phyloP scores from a whole-genome alignment of 1,140 invertebrate species.

The Trichonephila inaurata region DNA sequence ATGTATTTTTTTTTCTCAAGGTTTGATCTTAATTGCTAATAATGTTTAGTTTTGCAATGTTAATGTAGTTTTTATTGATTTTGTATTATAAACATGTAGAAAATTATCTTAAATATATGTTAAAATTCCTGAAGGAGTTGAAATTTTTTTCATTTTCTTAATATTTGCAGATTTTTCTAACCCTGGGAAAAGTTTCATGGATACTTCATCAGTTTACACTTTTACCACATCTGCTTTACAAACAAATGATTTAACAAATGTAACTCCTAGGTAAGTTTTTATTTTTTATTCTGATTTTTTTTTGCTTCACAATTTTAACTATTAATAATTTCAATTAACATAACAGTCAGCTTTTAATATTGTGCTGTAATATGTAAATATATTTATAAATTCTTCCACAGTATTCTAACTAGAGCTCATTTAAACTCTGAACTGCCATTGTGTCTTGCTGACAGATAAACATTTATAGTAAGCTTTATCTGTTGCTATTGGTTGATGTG shows the following conservation, averaged over 20 bases:
- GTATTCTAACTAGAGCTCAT: constrained; percentile 50
- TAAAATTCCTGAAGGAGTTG: too few species aligned
- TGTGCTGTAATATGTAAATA: constrained; percentile 2
- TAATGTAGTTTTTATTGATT: too few species aligned
- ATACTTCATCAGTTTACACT: constrained; percentile 90
- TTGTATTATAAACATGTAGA: too few species aligned
- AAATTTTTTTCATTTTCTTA: too few species aligned
- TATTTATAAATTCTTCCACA: constrained; percentile 37
- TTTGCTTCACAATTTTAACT: neutral
- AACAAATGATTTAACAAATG: constrained; percentile 89
- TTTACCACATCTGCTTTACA: constrained; percentile 94
- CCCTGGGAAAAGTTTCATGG: constrained; percentile 79
- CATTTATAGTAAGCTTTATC: constrained; percentile 65
- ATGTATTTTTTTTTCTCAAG: too few species aligned
- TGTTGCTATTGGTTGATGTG: constrained; percentile 36
- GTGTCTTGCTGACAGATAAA: constrained; percentile 49
- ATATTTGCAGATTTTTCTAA: constrained; percentile 77
- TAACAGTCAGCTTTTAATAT: neutral
- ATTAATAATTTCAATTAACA: neutral
- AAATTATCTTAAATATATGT: too few species aligned
- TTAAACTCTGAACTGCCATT: constrained; percentile 40
- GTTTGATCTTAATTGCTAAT: too few species aligned
- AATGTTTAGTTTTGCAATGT: too few species aligned
- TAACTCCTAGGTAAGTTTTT: constrained; percentile 83
- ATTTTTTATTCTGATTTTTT: neutral